Evolutionary conservation across 23 tunicate genomes (phyloP).

Genomic region (Ciona savignyi): DNA sequence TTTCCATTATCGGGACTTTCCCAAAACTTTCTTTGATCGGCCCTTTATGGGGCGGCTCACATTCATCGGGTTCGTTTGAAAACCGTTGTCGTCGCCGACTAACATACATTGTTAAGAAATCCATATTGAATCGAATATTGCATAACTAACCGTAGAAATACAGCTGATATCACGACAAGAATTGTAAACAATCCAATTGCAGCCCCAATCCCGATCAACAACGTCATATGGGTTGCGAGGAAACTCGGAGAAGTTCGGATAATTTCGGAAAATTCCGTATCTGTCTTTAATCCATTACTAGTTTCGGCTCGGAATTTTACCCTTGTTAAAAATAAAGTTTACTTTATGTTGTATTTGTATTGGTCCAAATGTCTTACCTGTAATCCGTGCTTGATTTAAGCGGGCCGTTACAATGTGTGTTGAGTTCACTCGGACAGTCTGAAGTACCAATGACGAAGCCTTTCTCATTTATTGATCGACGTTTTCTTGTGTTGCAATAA

Average conservation of each 20-base stretch:
- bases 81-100: not conserved
- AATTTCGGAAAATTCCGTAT: slow-evolving; percentile 49
- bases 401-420: slow-evolving; percentile 51
- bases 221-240: slow-evolving; percentile 22
- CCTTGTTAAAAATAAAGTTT: slow-evolving; percentile 1
- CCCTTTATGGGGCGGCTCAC: too few species aligned
- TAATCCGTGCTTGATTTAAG: slow-evolving; percentile 59
- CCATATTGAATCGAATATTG: too few species aligned
- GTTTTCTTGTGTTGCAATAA: slow-evolving; percentile 21
- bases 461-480: not conserved
- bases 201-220: slow-evolving; percentile 41
- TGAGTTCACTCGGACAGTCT: slow-evolving; percentile 5
- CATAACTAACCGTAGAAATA: slow-evolving; percentile 2
- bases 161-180: slow-evolving; percentile 11
- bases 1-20: slow-evolving; percentile 24
- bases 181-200: slow-evolving; percentile 18
- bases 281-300: slow-evolving; percentile 45
- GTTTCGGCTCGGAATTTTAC: slow-evolving; percentile 60
- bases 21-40: not conserved
- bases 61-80: not conserved
- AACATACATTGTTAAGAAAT: too few species aligned
- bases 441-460: slow-evolving; percentile 47
- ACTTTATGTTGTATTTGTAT: not conserved
- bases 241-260: slow-evolving; percentile 42
- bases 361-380: slow-evolving; percentile 26